Evolutionary conservation across 2,113 vertebrate species (phyloP).

Genomic region (Tonatia bakeri): DNA sequence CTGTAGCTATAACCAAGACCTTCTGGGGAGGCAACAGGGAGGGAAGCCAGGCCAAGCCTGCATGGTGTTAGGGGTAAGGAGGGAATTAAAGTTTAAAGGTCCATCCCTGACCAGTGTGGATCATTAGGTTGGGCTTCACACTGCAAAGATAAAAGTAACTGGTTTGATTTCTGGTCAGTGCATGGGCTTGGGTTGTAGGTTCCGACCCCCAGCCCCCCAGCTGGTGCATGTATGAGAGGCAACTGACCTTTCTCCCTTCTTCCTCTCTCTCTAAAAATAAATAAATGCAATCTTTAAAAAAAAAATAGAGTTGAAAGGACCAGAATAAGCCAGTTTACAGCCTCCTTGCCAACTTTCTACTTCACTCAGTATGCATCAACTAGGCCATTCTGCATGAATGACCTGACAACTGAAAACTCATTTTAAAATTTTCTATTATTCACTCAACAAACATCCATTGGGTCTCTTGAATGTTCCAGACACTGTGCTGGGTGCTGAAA

Average conservation of each 20-base stretch:
- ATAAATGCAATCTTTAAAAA: no score
- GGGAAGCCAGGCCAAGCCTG: background rate
- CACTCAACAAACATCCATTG: background rate
- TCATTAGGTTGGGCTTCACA: no score
- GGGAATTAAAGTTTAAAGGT: background rate
- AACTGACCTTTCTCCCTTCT: no score
- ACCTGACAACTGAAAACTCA: background rate
- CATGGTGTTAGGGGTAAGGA: background rate
- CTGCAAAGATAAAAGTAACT: no score
- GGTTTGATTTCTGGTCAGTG: no score
- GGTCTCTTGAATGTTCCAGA: background rate
- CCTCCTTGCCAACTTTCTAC: background rate
- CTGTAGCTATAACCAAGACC: background rate
- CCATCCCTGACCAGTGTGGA: no score
- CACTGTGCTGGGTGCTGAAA: background rate
- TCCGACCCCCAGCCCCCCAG: no score
- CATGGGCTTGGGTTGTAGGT: no score
- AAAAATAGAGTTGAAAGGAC: background rate
- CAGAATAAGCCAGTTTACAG: background rate
- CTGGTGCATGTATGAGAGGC: no score
- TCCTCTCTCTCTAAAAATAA: no score
- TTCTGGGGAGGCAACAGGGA: background rate
- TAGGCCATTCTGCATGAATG: background rate
- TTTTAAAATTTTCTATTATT: background rate
- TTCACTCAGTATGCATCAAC: background rate